These are phyloP conservation scores for Erebia epiphron DNA, from an alignment of 2,888 invertebrate genomes.

Conservation along the genomic window DNA sequence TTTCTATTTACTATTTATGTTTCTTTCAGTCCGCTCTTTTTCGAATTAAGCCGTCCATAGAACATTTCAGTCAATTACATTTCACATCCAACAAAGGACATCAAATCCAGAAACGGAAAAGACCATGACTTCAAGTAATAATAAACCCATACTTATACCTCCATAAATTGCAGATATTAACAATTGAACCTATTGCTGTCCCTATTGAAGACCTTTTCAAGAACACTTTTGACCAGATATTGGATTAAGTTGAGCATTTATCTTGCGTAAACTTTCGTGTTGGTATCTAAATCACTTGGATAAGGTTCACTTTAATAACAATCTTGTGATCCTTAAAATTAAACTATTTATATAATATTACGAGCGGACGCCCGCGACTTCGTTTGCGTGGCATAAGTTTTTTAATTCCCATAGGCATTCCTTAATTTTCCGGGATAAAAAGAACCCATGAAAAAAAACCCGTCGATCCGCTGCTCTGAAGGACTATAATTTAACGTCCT, in stretches of 20 bases:
- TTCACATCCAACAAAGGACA: constrained; percentile 39
- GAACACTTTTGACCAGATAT: constrained; percentile 50
- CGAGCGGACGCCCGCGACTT: too few relatives aligned
- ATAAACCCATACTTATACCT: constrained; percentile 58
- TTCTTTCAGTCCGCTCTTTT: too few relatives aligned
- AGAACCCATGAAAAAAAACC: too few relatives aligned
- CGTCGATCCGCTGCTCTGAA: too few relatives aligned
- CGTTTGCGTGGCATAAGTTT: too few relatives aligned
- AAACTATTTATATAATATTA: too few relatives aligned
- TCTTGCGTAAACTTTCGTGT: not conserved
- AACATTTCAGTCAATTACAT: constrained; percentile 34
- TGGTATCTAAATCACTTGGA: not conserved
- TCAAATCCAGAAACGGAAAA: constrained; percentile 48
- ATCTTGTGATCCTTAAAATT: too few relatives aligned
- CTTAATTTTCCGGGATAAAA: too few relatives aligned
- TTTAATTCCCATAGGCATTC: too few relatives aligned
- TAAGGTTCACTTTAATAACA: too few relatives aligned
- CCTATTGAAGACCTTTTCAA: constrained; percentile 52
- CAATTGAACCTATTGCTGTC: constrained; percentile 53
- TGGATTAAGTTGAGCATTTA: constrained; percentile 24
- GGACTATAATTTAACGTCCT: too few relatives aligned
- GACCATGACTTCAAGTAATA: constrained; percentile 51
- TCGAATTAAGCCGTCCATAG: not conserved
- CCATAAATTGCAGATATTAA: constrained; percentile 61
- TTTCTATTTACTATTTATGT: too few relatives aligned